These are phyloP conservation scores for Panthera uncia DNA, from an alignment of 2,113 vertebrate species.

Conservation along the genomic window DNA sequence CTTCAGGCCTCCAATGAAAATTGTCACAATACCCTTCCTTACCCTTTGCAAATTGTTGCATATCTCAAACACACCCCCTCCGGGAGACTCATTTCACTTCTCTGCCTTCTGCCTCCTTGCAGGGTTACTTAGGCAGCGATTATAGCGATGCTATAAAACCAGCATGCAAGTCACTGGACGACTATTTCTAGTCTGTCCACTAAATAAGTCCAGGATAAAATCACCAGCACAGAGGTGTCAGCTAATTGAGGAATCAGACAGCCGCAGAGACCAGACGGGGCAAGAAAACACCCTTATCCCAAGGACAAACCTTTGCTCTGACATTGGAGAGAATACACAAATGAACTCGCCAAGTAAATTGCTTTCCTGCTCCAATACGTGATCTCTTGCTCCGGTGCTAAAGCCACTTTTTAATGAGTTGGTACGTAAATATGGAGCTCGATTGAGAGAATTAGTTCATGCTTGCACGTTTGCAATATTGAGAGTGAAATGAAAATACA, in stretches of 20 bases:
- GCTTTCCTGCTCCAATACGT: slow-evolving; percentile 52
- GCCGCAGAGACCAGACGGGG: not conserved
- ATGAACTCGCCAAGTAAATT: slow-evolving; percentile 17
- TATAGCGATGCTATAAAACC: not conserved
- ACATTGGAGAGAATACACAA: slow-evolving; percentile 29
- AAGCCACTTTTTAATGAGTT: slow-evolving; percentile 50
- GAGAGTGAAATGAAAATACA: slow-evolving; percentile 44
- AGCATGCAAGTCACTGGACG: slow-evolving; percentile 22
- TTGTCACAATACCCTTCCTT: not conserved
- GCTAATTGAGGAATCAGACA: slow-evolving; percentile 64
- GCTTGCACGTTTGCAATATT: slow-evolving; percentile 52
- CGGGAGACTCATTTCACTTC: not conserved
- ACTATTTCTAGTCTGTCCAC: slow-evolving; percentile 43
- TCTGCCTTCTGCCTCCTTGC: not conserved
- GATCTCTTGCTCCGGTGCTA: slow-evolving; percentile 52
- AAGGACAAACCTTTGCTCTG: slow-evolving; percentile 59
- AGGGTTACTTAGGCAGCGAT: not conserved
- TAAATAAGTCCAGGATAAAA: slow-evolving; percentile 62
- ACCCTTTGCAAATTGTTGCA: not conserved
- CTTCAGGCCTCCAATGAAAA: not conserved
- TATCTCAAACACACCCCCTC: not conserved
- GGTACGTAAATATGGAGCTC: slow-evolving; percentile 60
- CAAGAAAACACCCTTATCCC: slow-evolving; percentile 13
- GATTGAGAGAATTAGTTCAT: slow-evolving; percentile 47
- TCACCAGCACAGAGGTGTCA: slow-evolving; percentile 41